A percentile compares a stretch with the other conserved stretches of the same genome.
These are phyloP conservation scores for Pediacus dermestoides DNA, from an alignment of 2,888 invertebrate genomes.

Conservation along the genomic window DNA sequence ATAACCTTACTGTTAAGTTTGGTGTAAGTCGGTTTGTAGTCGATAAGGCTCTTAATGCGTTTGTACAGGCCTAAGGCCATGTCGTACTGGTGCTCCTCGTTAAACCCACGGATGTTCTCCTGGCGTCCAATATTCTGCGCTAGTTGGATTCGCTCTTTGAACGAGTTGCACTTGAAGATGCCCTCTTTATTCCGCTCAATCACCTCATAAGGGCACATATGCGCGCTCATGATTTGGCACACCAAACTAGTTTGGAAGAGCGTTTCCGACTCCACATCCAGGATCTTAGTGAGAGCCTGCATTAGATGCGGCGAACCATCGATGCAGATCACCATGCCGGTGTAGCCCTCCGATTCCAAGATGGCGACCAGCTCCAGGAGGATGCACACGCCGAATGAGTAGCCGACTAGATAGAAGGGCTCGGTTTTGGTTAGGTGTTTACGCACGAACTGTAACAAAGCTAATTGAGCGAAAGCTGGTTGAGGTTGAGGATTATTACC, in stretches of 20 bases:
- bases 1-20: not conserved
- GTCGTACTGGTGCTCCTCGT: not conserved
- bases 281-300: conserved; percentile 50
- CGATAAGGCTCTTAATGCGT: conserved; percentile 4
- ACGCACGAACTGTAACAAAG: conserved; percentile 58
- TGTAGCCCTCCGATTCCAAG: conserved; percentile 64
- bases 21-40: conserved; percentile 1
- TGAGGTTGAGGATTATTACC: not conserved
- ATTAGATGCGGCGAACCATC: conserved; percentile 76
- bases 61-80: not conserved
- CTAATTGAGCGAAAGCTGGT: too few relatives aligned
- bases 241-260: conserved; percentile 56
- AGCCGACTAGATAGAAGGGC: conserved; percentile 73
- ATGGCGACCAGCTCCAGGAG: conserved; percentile 72
- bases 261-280: conserved; percentile 49
- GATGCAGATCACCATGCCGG: conserved; percentile 66
- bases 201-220: not conserved
- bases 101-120: not conserved
- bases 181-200: not conserved
- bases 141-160: not conserved
- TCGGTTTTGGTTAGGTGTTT: conserved; percentile 54
- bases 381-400: conserved; percentile 82
- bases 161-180: not conserved
- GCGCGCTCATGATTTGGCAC: conserved; percentile 1
- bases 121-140: not conserved